Conservation (phyloP, 2,888 invertebrate species). For the Eristalis tenax region DNA sequence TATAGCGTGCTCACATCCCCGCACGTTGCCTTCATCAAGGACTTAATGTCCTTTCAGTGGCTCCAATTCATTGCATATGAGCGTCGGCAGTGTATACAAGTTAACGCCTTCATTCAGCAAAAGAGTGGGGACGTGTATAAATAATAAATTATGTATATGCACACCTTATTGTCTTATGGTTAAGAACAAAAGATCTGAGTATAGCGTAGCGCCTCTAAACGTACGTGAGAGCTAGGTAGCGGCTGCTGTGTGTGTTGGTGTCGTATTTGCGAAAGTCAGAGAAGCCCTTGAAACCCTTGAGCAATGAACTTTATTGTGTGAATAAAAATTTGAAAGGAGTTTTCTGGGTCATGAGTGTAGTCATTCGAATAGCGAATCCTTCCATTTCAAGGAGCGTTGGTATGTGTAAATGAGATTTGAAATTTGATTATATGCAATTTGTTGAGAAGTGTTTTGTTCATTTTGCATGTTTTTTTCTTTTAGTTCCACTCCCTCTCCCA, state of each 20-base stretch:
- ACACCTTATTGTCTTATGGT: slow-evolving; percentile 65
- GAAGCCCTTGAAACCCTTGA: slow-evolving; percentile 75
- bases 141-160: slow-evolving; percentile 65
- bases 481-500: background rate
- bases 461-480: background rate
- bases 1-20: slow-evolving; percentile 15
- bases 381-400: slow-evolving; percentile 31
- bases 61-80: slow-evolving; percentile 61
- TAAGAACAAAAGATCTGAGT: slow-evolving; percentile 34
- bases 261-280: slow-evolving; percentile 3
- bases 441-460: slow-evolving; percentile 14
- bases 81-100: slow-evolving; percentile 39
- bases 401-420: slow-evolving; percentile 56
- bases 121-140: slow-evolving; percentile 39
- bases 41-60: slow-evolving; percentile 65
- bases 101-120: slow-evolving; percentile 57
- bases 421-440: slow-evolving; percentile 65
- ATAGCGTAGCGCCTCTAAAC: slow-evolving; percentile 14
- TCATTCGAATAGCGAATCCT: slow-evolving; percentile 36
- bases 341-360: slow-evolving; percentile 71
- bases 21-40: slow-evolving; percentile 68
- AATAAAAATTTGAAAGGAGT: slow-evolving; percentile 66
- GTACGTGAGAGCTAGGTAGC: background rate
- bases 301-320: slow-evolving; percentile 76
- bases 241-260: background rate